A percentile compares a stretch with the other conserved stretches of the same genome.
Conservation (phyloP, 2,113 vertebrate genomes). For the Antennarius striatus region DNA sequence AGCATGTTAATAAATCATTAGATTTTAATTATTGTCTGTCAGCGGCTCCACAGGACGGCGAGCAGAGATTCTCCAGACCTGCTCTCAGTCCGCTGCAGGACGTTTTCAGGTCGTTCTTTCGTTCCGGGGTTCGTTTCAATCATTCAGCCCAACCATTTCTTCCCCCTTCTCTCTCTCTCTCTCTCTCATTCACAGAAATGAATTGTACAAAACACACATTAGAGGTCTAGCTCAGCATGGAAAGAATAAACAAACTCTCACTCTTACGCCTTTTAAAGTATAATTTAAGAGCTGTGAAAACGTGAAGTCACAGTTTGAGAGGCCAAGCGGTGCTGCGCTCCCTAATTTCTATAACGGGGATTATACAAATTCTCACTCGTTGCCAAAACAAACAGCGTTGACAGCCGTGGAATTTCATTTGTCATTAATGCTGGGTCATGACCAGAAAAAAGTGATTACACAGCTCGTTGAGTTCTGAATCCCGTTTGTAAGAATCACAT, state of each 20-base stretch:
- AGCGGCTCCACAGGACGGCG: slow-evolving; percentile 60
- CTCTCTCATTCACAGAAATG: not conserved
- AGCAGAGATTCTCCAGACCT: slow-evolving; percentile 78
- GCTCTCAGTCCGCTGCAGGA: slow-evolving; percentile 49
- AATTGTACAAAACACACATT: slow-evolving; percentile 4
- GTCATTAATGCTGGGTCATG: slow-evolving; percentile 15
- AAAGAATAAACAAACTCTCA: slow-evolving; percentile 37
- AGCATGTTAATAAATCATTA: slow-evolving; percentile 80
- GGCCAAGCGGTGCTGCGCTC: slow-evolving; percentile 11
- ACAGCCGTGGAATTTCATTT: slow-evolving; percentile 30
- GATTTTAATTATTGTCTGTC: slow-evolving; percentile 82
- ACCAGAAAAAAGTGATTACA: not conserved
- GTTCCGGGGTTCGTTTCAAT: slow-evolving; percentile 34
- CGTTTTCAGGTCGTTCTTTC: slow-evolving; percentile 36
- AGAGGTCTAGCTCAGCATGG: slow-evolving; percentile 16
- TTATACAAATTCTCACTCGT: slow-evolving; percentile 31
- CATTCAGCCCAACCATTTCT: slow-evolving; percentile 25
- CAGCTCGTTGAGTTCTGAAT: slow-evolving; percentile 4
- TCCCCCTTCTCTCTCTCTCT: slow-evolving; percentile 1
- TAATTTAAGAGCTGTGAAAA: slow-evolving; percentile 48
- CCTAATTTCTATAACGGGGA: slow-evolving; percentile 14
- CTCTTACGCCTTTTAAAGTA: slow-evolving; percentile 31
- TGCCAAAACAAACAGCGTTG: slow-evolving; percentile 38
- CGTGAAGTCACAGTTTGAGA: slow-evolving; percentile 19
- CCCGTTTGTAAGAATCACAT: not conserved